Evolutionary conservation across 2,797 vertebrate species (phyloP), one percentile per base, ranked within the genome.

Genomic region (Nannoperca australis): DNA sequence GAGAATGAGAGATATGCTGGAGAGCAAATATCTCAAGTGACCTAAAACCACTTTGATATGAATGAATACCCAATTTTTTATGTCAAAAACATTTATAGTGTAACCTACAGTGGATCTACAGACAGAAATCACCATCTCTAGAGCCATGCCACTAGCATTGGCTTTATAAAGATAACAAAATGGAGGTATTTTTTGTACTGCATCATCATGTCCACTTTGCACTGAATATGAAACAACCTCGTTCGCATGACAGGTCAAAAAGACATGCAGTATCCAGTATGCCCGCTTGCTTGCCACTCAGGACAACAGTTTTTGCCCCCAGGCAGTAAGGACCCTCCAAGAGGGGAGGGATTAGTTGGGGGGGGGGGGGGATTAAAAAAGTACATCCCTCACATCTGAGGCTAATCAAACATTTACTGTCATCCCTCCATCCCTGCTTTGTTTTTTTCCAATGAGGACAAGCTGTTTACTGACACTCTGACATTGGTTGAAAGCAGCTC

Each of bases 371-470:
- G n/a, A 91, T 92, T 90, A 92, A 91, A 90, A 79, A n/a, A n/a
- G 83, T 74, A 88, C 61, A 82, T 83, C 79, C 61, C 69, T 83
- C 86, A 55, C 87, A 87, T 89, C 81, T 91, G 86, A 87, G 82
- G 86, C 90, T 92, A 91, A 93, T 94, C 90, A 93, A 94, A 94
- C 87, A 93, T 79, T 70, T 70, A 82, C 76, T 78, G 44, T 78
- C 69, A 79, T 85, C 73, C 81, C 68, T 82, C 64, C 72, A 65
- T 81, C 81, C 86, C 61, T 49, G 54, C 65, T 70, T 54, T 78
- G 63, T 89, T 86, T 90, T 84, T 90, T 90, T n/a, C n/a, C 79
- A 88, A 49, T 84, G 70, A 73, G 79, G 83, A 86, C 69, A 70
- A 81, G 88, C 73, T 69, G 70, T 65, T 80, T 80, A 79, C 83